Conservation (phyloP, 2,888 invertebrate genomes). For the Apotomis capreana region DNA sequence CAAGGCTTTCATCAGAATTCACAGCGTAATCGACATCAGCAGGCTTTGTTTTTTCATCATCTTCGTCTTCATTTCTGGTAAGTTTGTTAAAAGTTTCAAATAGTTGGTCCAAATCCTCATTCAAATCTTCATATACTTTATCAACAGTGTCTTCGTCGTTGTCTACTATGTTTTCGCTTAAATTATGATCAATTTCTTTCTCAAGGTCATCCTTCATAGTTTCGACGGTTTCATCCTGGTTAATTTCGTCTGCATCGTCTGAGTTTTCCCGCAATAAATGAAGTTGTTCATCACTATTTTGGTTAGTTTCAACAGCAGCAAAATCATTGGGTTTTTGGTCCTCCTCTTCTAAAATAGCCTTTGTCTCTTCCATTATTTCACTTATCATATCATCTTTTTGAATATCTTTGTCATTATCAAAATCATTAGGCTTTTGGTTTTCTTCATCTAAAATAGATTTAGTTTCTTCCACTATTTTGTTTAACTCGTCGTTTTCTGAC, state of each 20-base stretch:
- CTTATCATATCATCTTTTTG: not conserved
- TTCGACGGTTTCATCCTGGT: constrained; percentile 7
- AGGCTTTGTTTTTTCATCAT: constrained; percentile 38
- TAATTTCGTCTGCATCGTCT: not conserved
- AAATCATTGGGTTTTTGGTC: constrained; percentile 6
- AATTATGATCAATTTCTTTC: constrained; percentile 29
- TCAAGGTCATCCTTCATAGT: constrained; percentile 37
- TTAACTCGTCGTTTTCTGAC: constrained; percentile 11
- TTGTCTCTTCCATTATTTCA: not conserved
- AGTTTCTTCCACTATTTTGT: constrained; percentile 26
- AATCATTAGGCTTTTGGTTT: constrained; percentile 45
- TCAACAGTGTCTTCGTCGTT: constrained; percentile 56
- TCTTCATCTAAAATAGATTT: constrained; percentile 40
- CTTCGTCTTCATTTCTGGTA: constrained; percentile 45
- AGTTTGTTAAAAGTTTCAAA: constrained; percentile 62
- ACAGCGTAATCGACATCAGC: constrained; percentile 42
- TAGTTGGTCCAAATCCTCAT: constrained; percentile 62
- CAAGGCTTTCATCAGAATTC: constrained; percentile 16
- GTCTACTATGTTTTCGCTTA: constrained; percentile 11
- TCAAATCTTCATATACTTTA: constrained; percentile 59
- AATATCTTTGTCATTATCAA: constrained; percentile 5
- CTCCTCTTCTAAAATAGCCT: not conserved
- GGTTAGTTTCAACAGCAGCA: constrained; percentile 2
- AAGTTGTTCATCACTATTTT: not conserved
- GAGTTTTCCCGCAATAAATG: not conserved